Percentiles rank a stretch among this genome's conserved stretches.
These are phyloP conservation scores for Trematocara caparti DNA, from an alignment of 2,797 vertebrate species.

Conservation along the genomic window DNA sequence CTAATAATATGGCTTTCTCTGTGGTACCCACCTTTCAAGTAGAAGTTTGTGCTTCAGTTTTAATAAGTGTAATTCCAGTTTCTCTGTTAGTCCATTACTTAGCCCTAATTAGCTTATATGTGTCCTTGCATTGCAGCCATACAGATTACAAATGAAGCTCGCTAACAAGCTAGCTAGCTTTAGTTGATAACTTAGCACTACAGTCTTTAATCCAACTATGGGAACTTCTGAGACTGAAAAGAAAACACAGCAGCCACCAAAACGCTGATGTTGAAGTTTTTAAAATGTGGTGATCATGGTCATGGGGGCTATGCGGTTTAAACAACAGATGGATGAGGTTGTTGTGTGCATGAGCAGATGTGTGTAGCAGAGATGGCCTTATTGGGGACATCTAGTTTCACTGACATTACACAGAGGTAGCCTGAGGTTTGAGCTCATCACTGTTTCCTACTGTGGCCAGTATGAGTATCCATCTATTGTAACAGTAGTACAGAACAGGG, in stretches of 20 bases:
- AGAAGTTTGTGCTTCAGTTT: neutral
- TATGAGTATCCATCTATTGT: neutral
- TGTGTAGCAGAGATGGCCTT: neutral
- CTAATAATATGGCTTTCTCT: neutral
- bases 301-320: neutral
- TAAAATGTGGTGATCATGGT: neutral
- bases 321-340: neutral
- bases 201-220: neutral
- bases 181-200: neutral
- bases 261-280: neutral
- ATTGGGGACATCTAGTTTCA: neutral
- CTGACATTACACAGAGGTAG: neutral
- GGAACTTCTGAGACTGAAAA: neutral
- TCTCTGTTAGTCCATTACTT: neutral
- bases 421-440: neutral
- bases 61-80: neutral
- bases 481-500: neutral
- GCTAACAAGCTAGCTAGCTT: neutral
- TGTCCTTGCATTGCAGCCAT: neutral
- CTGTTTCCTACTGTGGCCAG: neutral
- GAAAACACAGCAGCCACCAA: neutral
- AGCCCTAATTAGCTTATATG: neutral
- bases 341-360: neutral
- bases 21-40: neutral
- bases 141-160: neutral